Evolutionary conservation across 2,888 invertebrate genomes (phyloP).

Genomic region (Phaedon cochleariae): DNA sequence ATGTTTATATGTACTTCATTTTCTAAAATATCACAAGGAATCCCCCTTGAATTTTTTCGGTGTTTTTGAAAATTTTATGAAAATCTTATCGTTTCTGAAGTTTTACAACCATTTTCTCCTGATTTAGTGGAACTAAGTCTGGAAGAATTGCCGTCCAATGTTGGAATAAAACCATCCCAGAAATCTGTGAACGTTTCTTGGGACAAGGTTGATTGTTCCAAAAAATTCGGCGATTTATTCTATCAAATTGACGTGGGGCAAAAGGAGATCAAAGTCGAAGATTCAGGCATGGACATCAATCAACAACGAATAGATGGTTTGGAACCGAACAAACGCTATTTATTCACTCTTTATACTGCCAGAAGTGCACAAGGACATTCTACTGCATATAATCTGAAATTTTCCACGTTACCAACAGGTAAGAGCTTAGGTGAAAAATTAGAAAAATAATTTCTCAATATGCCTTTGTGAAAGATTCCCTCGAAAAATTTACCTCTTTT

Average conservation of each 20-base stretch:
- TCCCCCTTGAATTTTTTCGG: too few relatives aligned
- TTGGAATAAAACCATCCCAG: conserved; percentile 47
- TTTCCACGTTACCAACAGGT: conserved; percentile 55
- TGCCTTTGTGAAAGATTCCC: too few relatives aligned
- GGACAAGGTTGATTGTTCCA: conserved; percentile 50
- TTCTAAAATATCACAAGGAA: too few relatives aligned
- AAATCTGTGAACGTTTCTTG: conserved; percentile 50
- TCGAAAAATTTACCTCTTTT: too few relatives aligned
- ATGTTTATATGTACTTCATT: too few relatives aligned
- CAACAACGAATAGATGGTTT: conserved; percentile 47
- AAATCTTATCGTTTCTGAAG: too few relatives aligned
- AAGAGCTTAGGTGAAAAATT: too few relatives aligned
- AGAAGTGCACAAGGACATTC: conserved; percentile 46
- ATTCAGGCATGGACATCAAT: conserved; percentile 44
- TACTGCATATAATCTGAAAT: conserved; percentile 41
- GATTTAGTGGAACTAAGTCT: conserved; percentile 48
- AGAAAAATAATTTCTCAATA: too few relatives aligned
- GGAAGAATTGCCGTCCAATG: conserved; percentile 52
- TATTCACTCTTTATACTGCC: conserved; percentile 48
- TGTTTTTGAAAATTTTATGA: too few relatives aligned
- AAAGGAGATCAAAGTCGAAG: conserved; percentile 38
- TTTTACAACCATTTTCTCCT: not conserved
- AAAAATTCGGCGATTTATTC: conserved; percentile 49
- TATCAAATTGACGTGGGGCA: conserved; percentile 46
- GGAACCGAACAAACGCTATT: conserved; percentile 51